phyloP scores from a whole-genome alignment of 2,797 vertebrate genomes.

The Siniperca undulata region DNA sequence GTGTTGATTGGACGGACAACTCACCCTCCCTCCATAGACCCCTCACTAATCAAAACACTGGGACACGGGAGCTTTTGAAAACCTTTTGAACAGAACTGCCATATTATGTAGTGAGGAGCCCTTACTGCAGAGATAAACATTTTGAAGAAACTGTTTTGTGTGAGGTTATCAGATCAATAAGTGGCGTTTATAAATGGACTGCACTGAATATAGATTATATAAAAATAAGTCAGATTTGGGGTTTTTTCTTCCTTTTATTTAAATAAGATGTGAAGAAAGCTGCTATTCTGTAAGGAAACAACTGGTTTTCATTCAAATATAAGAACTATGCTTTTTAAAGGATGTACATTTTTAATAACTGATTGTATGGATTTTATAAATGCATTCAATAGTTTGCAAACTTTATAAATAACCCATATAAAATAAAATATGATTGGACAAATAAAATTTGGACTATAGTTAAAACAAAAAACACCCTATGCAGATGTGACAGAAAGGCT shows the following conservation, averaged over 20 bases:
- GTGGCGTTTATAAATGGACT: neutral
- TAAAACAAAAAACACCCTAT: neutral
- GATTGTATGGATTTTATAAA: neutral
- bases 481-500: neutral
- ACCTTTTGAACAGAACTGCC: neutral
- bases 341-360: neutral
- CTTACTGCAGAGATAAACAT: neutral
- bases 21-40: conserved; percentile 63
- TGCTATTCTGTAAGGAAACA: neutral
- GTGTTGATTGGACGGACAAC: conserved; percentile 75
- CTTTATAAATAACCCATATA: neutral
- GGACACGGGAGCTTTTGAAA: neutral
- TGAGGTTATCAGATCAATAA: neutral
- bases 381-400: neutral
- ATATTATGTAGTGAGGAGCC: neutral
- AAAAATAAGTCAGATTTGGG: neutral
- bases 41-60: conserved; percentile 65
- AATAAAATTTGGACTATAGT: neutral
- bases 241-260: conserved; percentile 2
- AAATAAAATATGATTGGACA: neutral
- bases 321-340: neutral
- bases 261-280: conserved; percentile 5
- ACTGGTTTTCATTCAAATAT: neutral
- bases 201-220: neutral
- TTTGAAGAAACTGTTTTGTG: too few species aligned